These are phyloP conservation scores for Digitonthophagus gazella DNA, from an alignment of 2,888 invertebrate species.

Conservation along the genomic window DNA sequence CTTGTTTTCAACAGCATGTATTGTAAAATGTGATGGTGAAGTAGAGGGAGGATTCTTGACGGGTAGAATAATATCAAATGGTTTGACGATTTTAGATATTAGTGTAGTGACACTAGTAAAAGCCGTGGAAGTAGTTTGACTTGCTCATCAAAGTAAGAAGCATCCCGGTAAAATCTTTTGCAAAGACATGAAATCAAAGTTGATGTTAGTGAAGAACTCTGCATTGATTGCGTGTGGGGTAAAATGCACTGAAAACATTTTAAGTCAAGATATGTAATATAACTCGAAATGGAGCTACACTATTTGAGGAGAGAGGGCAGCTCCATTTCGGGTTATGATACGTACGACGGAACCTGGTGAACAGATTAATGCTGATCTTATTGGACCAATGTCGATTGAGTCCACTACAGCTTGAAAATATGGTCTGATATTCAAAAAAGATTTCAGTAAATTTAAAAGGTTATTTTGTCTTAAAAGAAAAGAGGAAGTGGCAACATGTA, in stretches of 20 bases:
- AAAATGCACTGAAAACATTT: constrained; percentile 4
- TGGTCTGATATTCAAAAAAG: constrained; percentile 30
- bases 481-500: constrained; percentile 26
- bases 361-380: neutral
- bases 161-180: neutral
- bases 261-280: neutral
- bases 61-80: neutral
- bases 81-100: constrained; percentile 4
- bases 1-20: neutral
- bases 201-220: neutral
- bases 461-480: constrained; percentile 34
- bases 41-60: neutral
- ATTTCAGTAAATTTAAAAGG: constrained; percentile 28
- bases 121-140: neutral
- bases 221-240: neutral
- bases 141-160: neutral
- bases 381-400: neutral
- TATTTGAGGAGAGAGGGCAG: too few relatives aligned
- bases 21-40: neutral
- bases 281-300: too few relatives aligned
- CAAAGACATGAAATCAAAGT: neutral
- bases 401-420: neutral
- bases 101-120: neutral
- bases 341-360: constrained; percentile 1
- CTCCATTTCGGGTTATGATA: neutral